phyloP scores from a whole-genome alignment of 2,797 vertebrate genomes.

The Alca torda region DNA sequence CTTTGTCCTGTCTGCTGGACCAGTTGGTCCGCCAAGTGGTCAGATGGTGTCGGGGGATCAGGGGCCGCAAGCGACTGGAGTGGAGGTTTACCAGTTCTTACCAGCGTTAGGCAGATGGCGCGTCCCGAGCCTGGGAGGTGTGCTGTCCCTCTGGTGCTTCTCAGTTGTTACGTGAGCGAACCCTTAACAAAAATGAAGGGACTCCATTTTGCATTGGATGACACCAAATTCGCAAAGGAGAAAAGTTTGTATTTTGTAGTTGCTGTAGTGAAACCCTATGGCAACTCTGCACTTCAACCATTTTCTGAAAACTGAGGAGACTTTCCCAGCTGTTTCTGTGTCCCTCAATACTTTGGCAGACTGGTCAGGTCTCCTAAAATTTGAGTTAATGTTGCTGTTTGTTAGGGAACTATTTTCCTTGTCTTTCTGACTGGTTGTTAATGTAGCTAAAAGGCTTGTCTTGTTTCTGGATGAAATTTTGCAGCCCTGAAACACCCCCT shows the following conservation, averaged over 20 bases:
- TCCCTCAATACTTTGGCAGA: not conserved
- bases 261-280: not conserved
- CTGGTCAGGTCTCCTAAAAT: not conserved
- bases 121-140: not conserved
- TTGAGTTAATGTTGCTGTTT: not conserved
- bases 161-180: not conserved
- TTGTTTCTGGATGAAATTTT: not conserved
- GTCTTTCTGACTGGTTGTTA: not conserved
- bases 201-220: not conserved
- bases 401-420: not conserved
- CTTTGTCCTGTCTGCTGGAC: not conserved
- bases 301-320: not conserved
- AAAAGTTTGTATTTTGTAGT: not conserved
- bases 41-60: not conserved
- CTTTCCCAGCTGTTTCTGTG: not conserved
- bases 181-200: not conserved
- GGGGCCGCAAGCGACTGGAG: not conserved
- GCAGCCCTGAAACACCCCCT: not conserved
- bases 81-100: not conserved
- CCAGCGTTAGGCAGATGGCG: rapidly evolving
- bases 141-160: not conserved
- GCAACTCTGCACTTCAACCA: not conserved
- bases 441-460: not conserved
- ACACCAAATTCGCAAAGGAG: not conserved
- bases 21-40: not conserved